These are phyloP conservation scores for Agrotis ipsilon DNA, from an alignment of 2,888 invertebrate genomes.

Conservation along the genomic window DNA sequence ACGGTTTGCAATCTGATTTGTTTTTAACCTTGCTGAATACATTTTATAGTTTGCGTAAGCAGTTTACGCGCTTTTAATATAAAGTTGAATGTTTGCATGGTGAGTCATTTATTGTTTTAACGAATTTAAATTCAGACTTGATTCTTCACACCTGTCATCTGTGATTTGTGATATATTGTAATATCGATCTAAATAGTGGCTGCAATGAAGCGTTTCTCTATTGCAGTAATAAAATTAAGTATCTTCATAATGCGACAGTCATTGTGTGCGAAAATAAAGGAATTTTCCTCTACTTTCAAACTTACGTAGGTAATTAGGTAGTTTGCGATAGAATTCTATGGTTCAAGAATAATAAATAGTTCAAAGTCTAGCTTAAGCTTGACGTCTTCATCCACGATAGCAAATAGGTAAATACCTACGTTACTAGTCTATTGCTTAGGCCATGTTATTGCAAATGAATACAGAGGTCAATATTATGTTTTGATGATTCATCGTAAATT, in stretches of 20 bases:
- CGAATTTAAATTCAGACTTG: conserved; percentile 62
- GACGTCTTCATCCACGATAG: conserved; percentile 39
- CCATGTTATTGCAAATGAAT: conserved; percentile 70
- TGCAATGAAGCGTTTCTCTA: conserved; percentile 37
- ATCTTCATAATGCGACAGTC: conserved; percentile 26
- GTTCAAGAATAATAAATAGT: conserved; percentile 26
- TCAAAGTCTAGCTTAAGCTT: conserved; percentile 30
- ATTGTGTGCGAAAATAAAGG: conserved; percentile 33
- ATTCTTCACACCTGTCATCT: conserved; percentile 59
- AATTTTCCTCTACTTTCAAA: conserved; percentile 32
- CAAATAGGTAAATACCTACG: conserved; percentile 35
- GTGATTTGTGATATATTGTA: conserved; percentile 61
- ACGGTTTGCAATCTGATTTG: conserved; percentile 73
- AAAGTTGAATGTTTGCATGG: conserved; percentile 67
- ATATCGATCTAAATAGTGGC: conserved; percentile 44
- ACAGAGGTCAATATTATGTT: conserved; percentile 66
- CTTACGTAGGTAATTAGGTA: conserved; percentile 39
- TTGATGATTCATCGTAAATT: conserved; percentile 66
- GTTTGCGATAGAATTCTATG: conserved; percentile 23
- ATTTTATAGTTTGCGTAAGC: conserved; percentile 71
- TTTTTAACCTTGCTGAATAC: conserved; percentile 77
- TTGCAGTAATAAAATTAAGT: conserved; percentile 51
- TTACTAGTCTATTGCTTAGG: conserved; percentile 68
- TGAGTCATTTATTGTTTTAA: conserved; percentile 65
- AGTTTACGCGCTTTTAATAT: conserved; percentile 70